Conservation (phyloP, 92 coral and sea anemone species). For the Zoanthus sansibaricus region DNA sequence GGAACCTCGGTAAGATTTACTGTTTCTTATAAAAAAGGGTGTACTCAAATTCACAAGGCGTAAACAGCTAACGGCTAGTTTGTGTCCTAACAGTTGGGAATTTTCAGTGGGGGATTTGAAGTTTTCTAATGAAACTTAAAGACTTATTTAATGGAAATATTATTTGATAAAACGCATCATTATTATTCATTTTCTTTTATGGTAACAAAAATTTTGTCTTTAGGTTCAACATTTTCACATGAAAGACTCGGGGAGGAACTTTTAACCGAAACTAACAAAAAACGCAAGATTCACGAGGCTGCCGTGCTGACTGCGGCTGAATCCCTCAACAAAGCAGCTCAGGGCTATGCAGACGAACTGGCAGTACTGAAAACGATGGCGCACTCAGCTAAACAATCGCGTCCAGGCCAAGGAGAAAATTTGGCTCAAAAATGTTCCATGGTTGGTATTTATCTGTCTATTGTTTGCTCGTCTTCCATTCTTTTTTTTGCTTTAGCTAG, state of each 20-base stretch:
- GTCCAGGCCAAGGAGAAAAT: slow-evolving; percentile 70
- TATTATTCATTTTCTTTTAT: not conserved
- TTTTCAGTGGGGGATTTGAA: too few relatives aligned
- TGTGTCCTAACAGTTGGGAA: too few relatives aligned
- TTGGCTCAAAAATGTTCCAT: slow-evolving; percentile 54
- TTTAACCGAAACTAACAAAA: slow-evolving; percentile 55
- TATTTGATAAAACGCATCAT: too few relatives aligned
- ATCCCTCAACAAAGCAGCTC: slow-evolving; percentile 55
- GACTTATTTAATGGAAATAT: too few relatives aligned
- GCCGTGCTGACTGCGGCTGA: slow-evolving; percentile 43
- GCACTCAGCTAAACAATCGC: slow-evolving; percentile 18
- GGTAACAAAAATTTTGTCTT: not conserved
- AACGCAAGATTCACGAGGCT: slow-evolving; percentile 60
- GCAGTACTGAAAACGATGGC: slow-evolving; percentile 33
- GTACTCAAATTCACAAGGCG: too few relatives aligned
- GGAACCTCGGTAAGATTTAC: too few relatives aligned
- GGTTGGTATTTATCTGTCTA: slow-evolving; percentile 12
- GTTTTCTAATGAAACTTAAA: too few relatives aligned
- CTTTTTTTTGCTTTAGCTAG: too few relatives aligned
- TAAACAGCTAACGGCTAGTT: too few relatives aligned
- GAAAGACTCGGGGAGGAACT: not conserved
- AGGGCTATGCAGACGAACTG: slow-evolving; percentile 54
- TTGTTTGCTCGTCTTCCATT: not conserved
- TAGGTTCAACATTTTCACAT: not conserved
- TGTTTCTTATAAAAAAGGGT: too few relatives aligned